Conservation (phyloP, 2,888 invertebrate genomes). For the Tupiocoris notatus region DNA sequence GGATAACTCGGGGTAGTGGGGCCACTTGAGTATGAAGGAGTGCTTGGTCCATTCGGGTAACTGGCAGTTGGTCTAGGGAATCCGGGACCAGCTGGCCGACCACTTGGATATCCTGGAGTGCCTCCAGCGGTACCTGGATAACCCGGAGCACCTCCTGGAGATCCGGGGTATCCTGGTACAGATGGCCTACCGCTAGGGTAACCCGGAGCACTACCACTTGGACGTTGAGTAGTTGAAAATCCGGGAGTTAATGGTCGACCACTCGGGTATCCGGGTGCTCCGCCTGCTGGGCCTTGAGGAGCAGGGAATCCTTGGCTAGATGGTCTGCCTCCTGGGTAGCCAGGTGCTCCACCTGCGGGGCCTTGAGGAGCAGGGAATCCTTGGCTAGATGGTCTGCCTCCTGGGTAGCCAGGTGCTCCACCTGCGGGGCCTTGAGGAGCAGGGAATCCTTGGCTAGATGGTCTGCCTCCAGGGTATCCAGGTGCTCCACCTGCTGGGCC, state of each 20-base stretch:
- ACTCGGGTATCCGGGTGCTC: neutral
- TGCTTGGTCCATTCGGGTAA: constrained; percentile 15
- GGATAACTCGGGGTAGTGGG: neutral
- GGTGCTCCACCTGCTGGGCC: neutral
- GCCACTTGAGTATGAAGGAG: constrained; percentile 7
- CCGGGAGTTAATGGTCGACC: neutral
- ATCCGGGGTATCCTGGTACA: neutral
- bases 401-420: constrained; percentile 10
- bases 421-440: constrained; percentile 1
- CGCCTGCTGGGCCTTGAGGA: neutral
- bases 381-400: neutral
- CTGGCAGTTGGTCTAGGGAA: neutral
- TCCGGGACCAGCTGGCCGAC: neutral
- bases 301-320: neutral
- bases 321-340: neutral
- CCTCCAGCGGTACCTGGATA: constrained; percentile 3
- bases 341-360: neutral
- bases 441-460: neutral
- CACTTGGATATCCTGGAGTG: neutral
- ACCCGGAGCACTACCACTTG: neutral
- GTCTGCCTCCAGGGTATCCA: neutral
- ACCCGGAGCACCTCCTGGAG: neutral
- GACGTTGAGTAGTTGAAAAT: neutral
- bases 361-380: neutral
- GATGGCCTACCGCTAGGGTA: neutral